Evolutionary conservation across 2,797 vertebrate species (phyloP).

Genomic region (Argya squamiceps): DNA sequence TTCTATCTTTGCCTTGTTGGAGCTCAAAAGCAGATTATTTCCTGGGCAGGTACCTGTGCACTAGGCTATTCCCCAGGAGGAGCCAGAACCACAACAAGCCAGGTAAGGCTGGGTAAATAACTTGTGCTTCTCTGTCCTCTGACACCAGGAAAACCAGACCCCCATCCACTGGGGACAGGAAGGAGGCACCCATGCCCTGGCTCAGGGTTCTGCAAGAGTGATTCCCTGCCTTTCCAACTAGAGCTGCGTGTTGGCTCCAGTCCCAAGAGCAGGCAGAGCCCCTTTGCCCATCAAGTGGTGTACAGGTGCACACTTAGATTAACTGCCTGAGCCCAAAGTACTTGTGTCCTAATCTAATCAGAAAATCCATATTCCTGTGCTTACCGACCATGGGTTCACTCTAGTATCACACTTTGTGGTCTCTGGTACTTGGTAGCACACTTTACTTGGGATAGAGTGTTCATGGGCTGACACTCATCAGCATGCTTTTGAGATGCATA

Average conservation of each 20-base stretch:
- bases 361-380: background rate
- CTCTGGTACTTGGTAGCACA: background rate
- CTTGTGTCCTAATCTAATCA: background rate
- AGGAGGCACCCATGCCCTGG: fast-evolving
- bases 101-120: background rate
- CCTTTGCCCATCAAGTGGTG: fast-evolving
- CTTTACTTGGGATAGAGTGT: background rate
- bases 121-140: background rate
- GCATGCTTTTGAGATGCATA: background rate
- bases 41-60: background rate
- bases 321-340: background rate
- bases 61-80: background rate
- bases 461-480: background rate
- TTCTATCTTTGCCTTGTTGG: background rate
- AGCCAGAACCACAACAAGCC: background rate
- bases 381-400: background rate
- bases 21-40: background rate
- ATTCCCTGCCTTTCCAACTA: background rate
- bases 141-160: background rate
- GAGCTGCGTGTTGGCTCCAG: background rate
- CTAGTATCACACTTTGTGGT: background rate
- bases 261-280: background rate
- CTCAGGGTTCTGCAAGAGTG: background rate
- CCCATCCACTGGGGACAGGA: background rate
- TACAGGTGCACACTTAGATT: background rate